Percentiles rank a stretch among this genome's conserved stretches.
phyloP scores from a whole-genome alignment of 2,113 vertebrate species.

The Microcebus lehilahytsara region DNA sequence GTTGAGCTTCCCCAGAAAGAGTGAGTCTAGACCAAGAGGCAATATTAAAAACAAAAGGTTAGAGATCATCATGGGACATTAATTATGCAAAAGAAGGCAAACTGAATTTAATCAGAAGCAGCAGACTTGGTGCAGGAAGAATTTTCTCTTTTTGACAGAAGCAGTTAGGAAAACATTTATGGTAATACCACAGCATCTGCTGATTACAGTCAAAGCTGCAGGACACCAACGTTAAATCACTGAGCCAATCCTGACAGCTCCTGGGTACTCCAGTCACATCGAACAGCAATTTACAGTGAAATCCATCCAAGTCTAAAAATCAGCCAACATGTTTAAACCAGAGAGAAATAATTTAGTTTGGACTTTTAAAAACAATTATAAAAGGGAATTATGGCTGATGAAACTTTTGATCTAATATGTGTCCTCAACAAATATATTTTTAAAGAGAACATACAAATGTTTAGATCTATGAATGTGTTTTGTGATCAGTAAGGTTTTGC shows the following conservation, averaged over 20 bases:
- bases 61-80: conserved; percentile 82
- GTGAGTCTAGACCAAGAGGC: conserved; percentile 77
- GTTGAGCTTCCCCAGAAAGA: conserved; percentile 63
- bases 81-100: conserved; percentile 84
- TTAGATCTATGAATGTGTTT: conserved; percentile 53
- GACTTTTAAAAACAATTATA: conserved; percentile 60
- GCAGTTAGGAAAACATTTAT: conserved; percentile 86
- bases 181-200: conserved; percentile 86
- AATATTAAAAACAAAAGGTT: conserved; percentile 82
- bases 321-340: conserved; percentile 75
- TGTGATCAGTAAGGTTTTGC: conserved; percentile 66
- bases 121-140: conserved; percentile 76
- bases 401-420: conserved; percentile 63
- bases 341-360: conserved; percentile 70
- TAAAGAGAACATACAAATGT: conserved; percentile 70
- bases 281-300: conserved; percentile 82
- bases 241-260: conserved; percentile 86
- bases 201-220: conserved; percentile 86
- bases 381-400: conserved; percentile 64
- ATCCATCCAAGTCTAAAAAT: conserved; percentile 82
- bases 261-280: conserved; percentile 78
- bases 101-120: conserved; percentile 83
- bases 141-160: conserved; percentile 77
- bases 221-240: conserved; percentile 83
- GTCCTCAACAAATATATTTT: conserved; percentile 52